Evolutionary conservation across 2,797 vertebrate species (phyloP).

Genomic region (Xenentodon cancila): DNA sequence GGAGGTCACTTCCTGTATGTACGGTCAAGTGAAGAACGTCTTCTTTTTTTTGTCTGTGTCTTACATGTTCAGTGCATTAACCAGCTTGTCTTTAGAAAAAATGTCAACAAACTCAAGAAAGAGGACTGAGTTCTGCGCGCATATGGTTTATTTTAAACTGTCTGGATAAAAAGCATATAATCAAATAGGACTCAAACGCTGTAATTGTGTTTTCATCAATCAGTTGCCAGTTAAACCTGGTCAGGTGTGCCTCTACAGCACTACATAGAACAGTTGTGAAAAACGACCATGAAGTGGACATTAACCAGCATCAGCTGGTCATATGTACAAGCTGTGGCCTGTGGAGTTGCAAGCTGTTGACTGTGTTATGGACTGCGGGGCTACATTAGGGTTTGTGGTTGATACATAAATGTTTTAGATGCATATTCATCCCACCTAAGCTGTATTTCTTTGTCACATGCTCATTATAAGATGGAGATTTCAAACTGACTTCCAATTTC

Average conservation of each 20-base stretch:
- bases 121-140: not conserved
- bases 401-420: constrained; percentile 24
- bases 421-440: constrained; percentile 15
- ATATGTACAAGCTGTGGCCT: not conserved
- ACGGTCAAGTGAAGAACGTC: not conserved
- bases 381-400: not conserved
- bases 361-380: not conserved
- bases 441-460: constrained; percentile 17
- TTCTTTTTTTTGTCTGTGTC: not conserved
- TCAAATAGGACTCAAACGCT: not conserved
- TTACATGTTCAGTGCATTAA: not conserved
- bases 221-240: not conserved
- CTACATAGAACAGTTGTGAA: not conserved
- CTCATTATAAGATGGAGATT: constrained; percentile 17
- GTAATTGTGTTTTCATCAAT: not conserved
- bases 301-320: not conserved
- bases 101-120: not conserved
- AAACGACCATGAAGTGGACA: not conserved
- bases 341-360: not conserved
- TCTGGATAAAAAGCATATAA: not conserved
- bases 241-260: not conserved
- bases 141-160: constrained; percentile 3
- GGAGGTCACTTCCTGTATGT: not conserved
- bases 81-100: not conserved
- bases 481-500: constrained; percentile 35